These are phyloP conservation scores for Pyrgus malvae DNA, from an alignment of 2,888 invertebrate species.

Conservation along the genomic window DNA sequence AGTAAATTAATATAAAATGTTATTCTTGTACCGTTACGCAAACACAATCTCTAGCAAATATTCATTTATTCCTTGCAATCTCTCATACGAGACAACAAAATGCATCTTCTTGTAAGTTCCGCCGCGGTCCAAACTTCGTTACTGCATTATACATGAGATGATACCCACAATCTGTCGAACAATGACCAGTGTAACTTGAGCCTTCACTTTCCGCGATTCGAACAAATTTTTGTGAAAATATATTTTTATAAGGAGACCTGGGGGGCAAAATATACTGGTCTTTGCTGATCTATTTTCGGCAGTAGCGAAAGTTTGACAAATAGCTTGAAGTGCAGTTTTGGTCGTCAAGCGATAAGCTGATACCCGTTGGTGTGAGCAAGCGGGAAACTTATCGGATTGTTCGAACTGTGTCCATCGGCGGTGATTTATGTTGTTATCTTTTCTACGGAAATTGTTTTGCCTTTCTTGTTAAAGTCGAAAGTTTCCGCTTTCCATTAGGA, in stretches of 20 bases:
- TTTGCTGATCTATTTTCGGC: conserved; percentile 54
- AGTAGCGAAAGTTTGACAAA: conserved; percentile 69
- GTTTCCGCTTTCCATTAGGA: conserved; percentile 6
- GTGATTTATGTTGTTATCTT: conserved; percentile 26
- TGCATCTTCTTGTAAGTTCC: conserved; percentile 53
- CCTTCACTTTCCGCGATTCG: conserved; percentile 27
- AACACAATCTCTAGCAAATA: conserved; percentile 43
- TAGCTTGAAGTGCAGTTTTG: conserved; percentile 61
- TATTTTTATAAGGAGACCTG: conserved; percentile 8
- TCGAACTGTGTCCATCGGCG: conserved; percentile 41
- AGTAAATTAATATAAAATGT: background rate
- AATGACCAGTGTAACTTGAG: conserved; percentile 46
- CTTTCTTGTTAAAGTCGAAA: conserved; percentile 10
- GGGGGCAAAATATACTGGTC: conserved; percentile 43
- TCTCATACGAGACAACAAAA: conserved; percentile 56
- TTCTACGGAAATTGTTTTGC: conserved; percentile 11
- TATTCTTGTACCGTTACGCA: conserved; percentile 2
- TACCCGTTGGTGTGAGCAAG: conserved; percentile 49
- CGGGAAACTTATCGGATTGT: conserved; percentile 50
- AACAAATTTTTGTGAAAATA: background rate
- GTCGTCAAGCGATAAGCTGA: conserved; percentile 61
- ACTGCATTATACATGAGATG: conserved; percentile 68
- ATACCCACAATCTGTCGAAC: conserved; percentile 62
- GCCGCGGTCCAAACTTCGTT: conserved; percentile 56
- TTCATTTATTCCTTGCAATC: conserved; percentile 65